Evolutionary conservation across 1,140 invertebrate genomes (phyloP), one percentile per base, ranked within the genome.

Genomic region (Bombus pascuorum): DNA sequence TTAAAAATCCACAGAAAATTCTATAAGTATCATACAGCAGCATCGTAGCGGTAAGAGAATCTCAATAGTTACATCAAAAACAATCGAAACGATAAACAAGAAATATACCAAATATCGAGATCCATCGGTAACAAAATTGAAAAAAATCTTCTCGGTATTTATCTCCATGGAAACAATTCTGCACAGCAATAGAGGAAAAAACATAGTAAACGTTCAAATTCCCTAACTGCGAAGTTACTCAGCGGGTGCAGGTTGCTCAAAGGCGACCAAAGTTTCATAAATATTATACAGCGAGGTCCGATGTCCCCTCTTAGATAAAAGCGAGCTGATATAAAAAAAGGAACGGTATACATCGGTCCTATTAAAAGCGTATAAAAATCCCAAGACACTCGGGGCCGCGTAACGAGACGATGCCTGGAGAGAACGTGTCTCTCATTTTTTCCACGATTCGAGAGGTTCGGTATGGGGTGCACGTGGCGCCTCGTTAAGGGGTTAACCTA

Each of bases 401-500:
- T 84, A 84, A 84, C 77, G 42, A 85, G 28, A 47, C 25, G 53
- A 32, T 25, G 34, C 32, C 53, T 8, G 44, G 39, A 22, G 39
- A 42, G 28, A 39, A 22, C 59, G 39, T 73, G 70, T 34, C 53
- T 53, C 10, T 8, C 22, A 66, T 66, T 72, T 79, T 73, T 85
- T 39, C 59, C 76, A 59, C 53, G 53, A 81, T 81, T 25, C 65
- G 9, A 65, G 34, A 12, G 47, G 53, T 86, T 86, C 37, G 59
- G 78, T 34, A 28, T 44, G 62, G 78, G 87, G 71, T 89, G 77
- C 85, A 83, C 65, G 53, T 86, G 80, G 42, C 79, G 59, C 22
- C 81, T 90, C 65, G 77, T 87, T 87, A 84, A 83, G 81, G 75
- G 75, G 62, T 84, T 87, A 75, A 87, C 72, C 72, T 79, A 89